These are phyloP conservation scores for Avahi laniger DNA, from an alignment of 2,797 vertebrate species.

Conservation along the genomic window DNA sequence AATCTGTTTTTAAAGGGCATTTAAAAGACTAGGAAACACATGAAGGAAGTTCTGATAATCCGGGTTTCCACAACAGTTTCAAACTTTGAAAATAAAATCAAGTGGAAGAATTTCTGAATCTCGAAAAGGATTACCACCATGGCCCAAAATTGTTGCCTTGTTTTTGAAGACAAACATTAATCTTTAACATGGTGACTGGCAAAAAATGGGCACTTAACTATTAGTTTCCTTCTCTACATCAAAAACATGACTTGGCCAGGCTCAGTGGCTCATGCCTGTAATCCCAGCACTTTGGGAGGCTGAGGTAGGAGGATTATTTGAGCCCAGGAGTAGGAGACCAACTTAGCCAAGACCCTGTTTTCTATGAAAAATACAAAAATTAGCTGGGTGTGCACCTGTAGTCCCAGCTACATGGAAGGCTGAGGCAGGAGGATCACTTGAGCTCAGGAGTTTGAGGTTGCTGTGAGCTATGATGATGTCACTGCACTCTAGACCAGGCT, in stretches of 20 bases:
- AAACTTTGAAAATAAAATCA: not conserved
- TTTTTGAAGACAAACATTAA: constrained; percentile 32
- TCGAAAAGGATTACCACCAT: not conserved
- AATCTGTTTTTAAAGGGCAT: not conserved
- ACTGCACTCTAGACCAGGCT: not conserved
- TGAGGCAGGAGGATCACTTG: not conserved
- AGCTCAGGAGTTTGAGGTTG: not conserved
- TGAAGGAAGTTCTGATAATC: not conserved
- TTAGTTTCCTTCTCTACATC: not conserved
- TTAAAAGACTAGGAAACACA: not conserved
- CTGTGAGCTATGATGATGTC: not conserved
- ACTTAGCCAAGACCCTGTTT: not conserved
- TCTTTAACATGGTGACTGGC: not conserved
- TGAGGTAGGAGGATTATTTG: not conserved
- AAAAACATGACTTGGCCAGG: not conserved
- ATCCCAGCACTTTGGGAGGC: not conserved
- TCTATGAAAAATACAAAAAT: not conserved
- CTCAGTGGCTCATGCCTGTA: not conserved
- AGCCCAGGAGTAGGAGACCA: not conserved
- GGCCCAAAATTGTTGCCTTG: not conserved
- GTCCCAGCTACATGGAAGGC: not conserved
- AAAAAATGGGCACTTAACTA: constrained; percentile 21
- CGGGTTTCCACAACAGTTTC: not conserved
- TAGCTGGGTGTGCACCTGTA: not conserved
- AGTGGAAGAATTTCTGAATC: not conserved